These are phyloP conservation scores for Orientallactaga bullata DNA, from an alignment of 2,113 vertebrate genomes.

Conservation along the genomic window DNA sequence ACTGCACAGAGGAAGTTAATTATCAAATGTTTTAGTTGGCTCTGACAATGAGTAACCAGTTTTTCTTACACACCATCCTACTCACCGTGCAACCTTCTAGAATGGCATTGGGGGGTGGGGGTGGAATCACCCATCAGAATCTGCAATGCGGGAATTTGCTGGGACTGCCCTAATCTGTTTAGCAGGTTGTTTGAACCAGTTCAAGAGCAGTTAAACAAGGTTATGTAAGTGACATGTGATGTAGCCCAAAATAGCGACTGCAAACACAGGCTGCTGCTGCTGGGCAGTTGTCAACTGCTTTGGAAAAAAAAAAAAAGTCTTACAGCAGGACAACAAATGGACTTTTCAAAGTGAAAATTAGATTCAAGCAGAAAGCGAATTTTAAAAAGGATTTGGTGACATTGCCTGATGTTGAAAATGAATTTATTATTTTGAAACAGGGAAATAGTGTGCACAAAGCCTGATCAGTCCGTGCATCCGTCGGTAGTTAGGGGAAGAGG, in stretches of 20 bases:
- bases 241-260: slow-evolving; percentile 90
- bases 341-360: slow-evolving; percentile 80
- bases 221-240: slow-evolving; percentile 92
- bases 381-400: slow-evolving; percentile 44
- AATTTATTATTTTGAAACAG: slow-evolving; percentile 26
- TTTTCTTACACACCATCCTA: slow-evolving; percentile 58
- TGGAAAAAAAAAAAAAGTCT: slow-evolving; percentile 66
- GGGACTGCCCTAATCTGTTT: slow-evolving; percentile 87
- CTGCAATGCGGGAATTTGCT: slow-evolving; percentile 76
- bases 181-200: slow-evolving; percentile 91
- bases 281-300: slow-evolving; percentile 88
- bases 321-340: slow-evolving; percentile 81
- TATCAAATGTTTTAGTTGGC: slow-evolving; percentile 81
- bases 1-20: slow-evolving; percentile 87
- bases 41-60: slow-evolving; percentile 88
- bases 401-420: slow-evolving; percentile 40
- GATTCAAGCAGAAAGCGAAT: slow-evolving; percentile 49
- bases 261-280: slow-evolving; percentile 91
- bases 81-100: slow-evolving; percentile 1
- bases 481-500: neutral
- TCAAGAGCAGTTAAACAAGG: slow-evolving; percentile 91
- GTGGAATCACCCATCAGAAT: slow-evolving; percentile 66
- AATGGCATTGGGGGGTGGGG: slow-evolving; percentile 35
- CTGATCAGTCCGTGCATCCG: neutral
- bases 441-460: neutral